Conservation (phyloP, 2,113 vertebrate genomes). For the Pleuronectes platessa region DNA sequence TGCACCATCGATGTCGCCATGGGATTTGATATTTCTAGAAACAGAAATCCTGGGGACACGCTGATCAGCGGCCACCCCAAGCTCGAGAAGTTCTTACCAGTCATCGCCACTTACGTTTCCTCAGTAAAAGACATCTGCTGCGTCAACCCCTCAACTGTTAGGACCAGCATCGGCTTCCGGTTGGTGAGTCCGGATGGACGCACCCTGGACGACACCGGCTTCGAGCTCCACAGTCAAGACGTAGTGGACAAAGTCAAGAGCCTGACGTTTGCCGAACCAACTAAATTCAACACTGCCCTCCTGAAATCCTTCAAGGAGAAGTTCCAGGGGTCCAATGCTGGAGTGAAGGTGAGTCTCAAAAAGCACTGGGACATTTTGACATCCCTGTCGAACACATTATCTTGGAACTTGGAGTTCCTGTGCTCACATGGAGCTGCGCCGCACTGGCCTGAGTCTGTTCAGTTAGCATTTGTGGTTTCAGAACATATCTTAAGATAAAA, state of each 20-base stretch:
- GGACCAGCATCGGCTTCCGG: conserved; percentile 75
- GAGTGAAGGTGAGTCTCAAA: conserved; percentile 75
- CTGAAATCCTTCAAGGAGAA: conserved; percentile 81
- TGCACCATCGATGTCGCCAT: conserved; percentile 86
- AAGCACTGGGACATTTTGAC: background rate
- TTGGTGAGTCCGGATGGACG: conserved; percentile 64
- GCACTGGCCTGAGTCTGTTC: too few relatives aligned
- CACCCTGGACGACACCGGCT: conserved; percentile 78
- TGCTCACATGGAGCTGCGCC: too few relatives aligned
- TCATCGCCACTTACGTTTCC: conserved; percentile 74
- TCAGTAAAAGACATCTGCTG: conserved; percentile 80
- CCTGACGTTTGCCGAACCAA: conserved; percentile 52
- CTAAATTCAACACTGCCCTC: conserved; percentile 79
- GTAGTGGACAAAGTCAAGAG: conserved; percentile 81
- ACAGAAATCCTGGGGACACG: conserved; percentile 1
- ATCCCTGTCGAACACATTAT: too few relatives aligned
- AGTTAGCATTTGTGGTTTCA: too few relatives aligned
- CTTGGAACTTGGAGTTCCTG: too few relatives aligned
- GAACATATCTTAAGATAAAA: too few relatives aligned
- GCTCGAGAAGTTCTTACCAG: conserved; percentile 73
- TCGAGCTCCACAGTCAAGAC: conserved; percentile 77
- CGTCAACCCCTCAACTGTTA: background rate
- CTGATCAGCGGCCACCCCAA: conserved; percentile 73
- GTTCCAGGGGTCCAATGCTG: conserved; percentile 65
- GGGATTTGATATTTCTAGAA: conserved; percentile 85